Evolutionary conservation across 2,113 vertebrate genomes (phyloP).

Genomic region (Zosterops lateralis): DNA sequence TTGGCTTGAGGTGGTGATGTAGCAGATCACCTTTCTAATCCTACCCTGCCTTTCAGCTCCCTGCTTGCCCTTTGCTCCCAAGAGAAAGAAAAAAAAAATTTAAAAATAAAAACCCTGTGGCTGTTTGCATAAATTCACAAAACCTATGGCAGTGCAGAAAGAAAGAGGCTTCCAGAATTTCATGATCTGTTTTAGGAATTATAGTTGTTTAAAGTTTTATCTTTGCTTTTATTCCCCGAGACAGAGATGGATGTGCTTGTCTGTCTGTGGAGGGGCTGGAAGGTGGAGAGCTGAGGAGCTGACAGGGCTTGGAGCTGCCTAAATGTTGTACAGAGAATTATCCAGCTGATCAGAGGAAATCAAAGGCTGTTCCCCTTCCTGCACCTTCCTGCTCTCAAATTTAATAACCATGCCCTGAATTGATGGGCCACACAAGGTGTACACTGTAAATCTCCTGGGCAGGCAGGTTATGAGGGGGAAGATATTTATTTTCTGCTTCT

Average conservation of each 20-base stretch:
- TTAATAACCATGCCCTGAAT: constrained; percentile 1
- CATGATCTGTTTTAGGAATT: background rate
- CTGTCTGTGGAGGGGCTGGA: background rate
- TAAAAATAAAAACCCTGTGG: background rate
- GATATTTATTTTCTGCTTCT: background rate
- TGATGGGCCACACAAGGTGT: background rate
- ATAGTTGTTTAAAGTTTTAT: constrained; percentile 40
- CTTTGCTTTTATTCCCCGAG: constrained; percentile 27
- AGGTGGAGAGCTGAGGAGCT: constrained; percentile 21
- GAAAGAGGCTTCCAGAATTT: background rate
- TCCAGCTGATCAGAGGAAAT: background rate
- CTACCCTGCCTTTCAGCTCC: background rate
- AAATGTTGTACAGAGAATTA: constrained; percentile 24
- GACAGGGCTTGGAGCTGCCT: background rate
- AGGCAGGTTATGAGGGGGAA: background rate
- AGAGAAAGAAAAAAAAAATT: background rate
- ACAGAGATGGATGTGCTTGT: constrained; percentile 34
- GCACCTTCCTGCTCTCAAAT: constrained; percentile 38
- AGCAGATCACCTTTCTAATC: background rate
- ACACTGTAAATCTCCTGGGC: background rate
- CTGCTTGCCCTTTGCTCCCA: background rate
- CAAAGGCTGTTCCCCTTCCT: background rate
- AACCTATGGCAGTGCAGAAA: background rate
- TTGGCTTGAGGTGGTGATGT: background rate
- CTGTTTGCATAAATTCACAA: background rate